Evolutionary conservation across 2,888 invertebrate species (phyloP).

Genomic region (Drosophila prolongata): DNA sequence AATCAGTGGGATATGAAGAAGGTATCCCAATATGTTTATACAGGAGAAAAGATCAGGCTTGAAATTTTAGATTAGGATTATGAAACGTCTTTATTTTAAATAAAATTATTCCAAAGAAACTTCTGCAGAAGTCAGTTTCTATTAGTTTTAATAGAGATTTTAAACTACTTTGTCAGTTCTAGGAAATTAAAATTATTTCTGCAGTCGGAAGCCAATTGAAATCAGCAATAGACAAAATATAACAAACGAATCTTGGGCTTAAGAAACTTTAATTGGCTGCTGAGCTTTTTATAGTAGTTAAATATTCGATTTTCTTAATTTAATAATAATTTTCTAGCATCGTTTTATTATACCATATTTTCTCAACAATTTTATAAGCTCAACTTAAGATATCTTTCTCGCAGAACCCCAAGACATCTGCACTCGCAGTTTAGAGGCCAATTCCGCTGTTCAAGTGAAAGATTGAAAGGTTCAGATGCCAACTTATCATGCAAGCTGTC

Average conservation of each 20-base stretch:
- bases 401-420: slow-evolving; percentile 8
- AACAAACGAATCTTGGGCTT: too few species aligned
- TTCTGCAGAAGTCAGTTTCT: not conserved
- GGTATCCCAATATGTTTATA: not conserved
- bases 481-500: slow-evolving; percentile 39
- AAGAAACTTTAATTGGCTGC: too few species aligned
- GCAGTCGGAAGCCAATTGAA: too few species aligned
- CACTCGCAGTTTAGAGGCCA: slow-evolving; percentile 3
- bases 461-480: slow-evolving; percentile 42
- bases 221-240: too few species aligned
- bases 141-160: not conserved
- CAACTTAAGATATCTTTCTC: not conserved
- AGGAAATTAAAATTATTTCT: not conserved
- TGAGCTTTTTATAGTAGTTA: too few species aligned
- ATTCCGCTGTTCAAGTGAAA: slow-evolving; percentile 12
- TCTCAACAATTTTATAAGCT: too few species aligned
- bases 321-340: too few species aligned
- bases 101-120: slow-evolving; percentile 6
- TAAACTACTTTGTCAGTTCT: slow-evolving; percentile 1
- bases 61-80: not conserved
- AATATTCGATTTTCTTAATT: too few species aligned
- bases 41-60: not conserved
- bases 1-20: not conserved
- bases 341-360: too few species aligned
- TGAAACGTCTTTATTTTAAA: not conserved